Conservation (phyloP, 2,113 vertebrate genomes). For the Acrocephalus kingi region DNA sequence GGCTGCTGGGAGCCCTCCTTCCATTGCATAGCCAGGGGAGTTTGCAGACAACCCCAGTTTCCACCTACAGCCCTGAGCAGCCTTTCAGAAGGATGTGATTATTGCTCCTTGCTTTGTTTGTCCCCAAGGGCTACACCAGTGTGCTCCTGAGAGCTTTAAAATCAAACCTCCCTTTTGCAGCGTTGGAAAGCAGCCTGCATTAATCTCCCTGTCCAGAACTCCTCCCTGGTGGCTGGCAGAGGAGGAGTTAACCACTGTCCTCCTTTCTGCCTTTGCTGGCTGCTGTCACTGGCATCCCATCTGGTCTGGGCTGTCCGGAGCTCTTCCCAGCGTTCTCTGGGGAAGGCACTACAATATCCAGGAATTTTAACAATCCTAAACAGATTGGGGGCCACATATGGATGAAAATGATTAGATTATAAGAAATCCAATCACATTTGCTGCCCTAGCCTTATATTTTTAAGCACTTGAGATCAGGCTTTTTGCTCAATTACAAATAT, state of each 20-base stretch:
- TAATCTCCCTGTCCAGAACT: not conserved
- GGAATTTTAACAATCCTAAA: conserved; percentile 72
- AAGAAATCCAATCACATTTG: conserved; percentile 66
- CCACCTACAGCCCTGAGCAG: not conserved
- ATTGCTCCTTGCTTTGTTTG: not conserved
- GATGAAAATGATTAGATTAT: conserved; percentile 62
- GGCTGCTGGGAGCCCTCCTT: not conserved
- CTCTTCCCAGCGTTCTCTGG: conserved; percentile 48
- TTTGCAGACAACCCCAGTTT: not conserved
- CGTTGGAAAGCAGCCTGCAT: not conserved
- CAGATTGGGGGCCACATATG: conserved; percentile 65
- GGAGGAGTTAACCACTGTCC: conserved; percentile 57
- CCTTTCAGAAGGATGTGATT: not conserved
- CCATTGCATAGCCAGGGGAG: not conserved
- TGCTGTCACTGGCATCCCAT: conserved; percentile 61
- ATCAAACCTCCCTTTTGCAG: not conserved
- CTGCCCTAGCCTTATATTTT: not conserved
- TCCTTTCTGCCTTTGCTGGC: conserved; percentile 52
- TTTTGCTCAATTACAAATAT: conserved; percentile 32
- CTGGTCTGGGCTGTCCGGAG: conserved; percentile 35
- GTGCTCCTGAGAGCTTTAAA: not conserved
- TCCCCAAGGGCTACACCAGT: not conserved
- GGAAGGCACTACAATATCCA: conserved; percentile 59
- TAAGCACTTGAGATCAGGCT: conserved; percentile 18
- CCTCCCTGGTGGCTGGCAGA: not conserved